phyloP scores from a whole-genome alignment of 2,113 vertebrate species.

The Gallinago media region DNA sequence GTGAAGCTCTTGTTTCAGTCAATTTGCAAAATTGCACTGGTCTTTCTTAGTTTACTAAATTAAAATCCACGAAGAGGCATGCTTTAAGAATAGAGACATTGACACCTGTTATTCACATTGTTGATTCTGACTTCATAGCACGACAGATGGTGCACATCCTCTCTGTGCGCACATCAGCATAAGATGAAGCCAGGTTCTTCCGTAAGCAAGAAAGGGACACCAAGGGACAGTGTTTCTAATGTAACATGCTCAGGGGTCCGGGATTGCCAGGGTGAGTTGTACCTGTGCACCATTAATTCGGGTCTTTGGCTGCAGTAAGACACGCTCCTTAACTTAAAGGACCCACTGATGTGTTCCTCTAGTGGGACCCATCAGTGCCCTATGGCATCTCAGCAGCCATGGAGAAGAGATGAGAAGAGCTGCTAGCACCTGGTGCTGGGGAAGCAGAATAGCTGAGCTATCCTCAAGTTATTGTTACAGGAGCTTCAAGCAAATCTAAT shows the following conservation, averaged over 20 bases:
- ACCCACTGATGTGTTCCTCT: not conserved
- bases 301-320: not conserved
- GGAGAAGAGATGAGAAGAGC: not conserved
- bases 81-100: not conserved
- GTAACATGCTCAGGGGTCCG: not conserved
- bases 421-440: not conserved
- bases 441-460: not conserved
- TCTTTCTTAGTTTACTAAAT: not conserved
- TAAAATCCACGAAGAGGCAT: not conserved
- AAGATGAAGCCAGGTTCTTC: not conserved
- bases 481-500: not conserved
- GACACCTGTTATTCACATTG: not conserved
- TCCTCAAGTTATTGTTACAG: not conserved
- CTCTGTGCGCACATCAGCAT: rapidly evolving
- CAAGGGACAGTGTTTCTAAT: not conserved
- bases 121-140: not conserved
- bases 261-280: not conserved
- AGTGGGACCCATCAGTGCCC: no score
- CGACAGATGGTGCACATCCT: not conserved
- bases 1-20: not conserved
- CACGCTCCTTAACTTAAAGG: not conserved
- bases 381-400: not conserved
- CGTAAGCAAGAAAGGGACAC: not conserved
- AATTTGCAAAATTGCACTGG: not conserved
- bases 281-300: not conserved